These are phyloP conservation scores for Parnassius orleans DNA, from an alignment of 2,888 invertebrate species.

Conservation along the genomic window DNA sequence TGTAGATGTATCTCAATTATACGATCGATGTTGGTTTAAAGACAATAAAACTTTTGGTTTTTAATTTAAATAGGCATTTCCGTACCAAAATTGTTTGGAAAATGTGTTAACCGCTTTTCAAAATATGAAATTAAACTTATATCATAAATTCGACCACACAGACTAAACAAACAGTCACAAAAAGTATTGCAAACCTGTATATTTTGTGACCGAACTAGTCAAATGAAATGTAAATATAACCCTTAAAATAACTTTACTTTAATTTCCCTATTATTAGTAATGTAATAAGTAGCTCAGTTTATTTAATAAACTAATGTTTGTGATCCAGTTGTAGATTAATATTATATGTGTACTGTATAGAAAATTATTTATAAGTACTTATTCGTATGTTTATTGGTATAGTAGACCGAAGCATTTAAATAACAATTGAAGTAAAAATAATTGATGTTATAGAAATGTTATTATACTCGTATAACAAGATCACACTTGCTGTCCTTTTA, in stretches of 20 bases:
- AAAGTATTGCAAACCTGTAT: neutral
- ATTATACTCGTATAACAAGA: slow-evolving; percentile 16
- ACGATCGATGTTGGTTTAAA: slow-evolving; percentile 11
- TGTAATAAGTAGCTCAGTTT: neutral
- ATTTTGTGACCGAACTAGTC: neutral
- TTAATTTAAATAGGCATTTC: neutral
- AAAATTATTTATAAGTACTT: slow-evolving; percentile 10
- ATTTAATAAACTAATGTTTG: neutral
- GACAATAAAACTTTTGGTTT: slow-evolving; percentile 12
- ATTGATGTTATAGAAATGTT: slow-evolving; percentile 21
- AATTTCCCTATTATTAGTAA: neutral
- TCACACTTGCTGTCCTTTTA: slow-evolving; percentile 23
- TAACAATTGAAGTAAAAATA: slow-evolving; percentile 1
- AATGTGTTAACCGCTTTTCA: too few relatives aligned
- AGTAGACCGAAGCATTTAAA: slow-evolving; percentile 8
- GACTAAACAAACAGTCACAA: neutral
- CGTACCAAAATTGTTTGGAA: too few relatives aligned
- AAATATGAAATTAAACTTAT: neutral
- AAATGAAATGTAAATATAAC: neutral
- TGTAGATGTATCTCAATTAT: slow-evolving; percentile 2
- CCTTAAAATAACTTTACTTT: neutral
- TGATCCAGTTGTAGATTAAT: too few relatives aligned
- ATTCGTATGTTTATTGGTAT: slow-evolving; percentile 14
- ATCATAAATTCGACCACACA: neutral
- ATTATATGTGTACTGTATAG: slow-evolving; percentile 21